Evolutionary conservation across 2,113 vertebrate species (phyloP), one percentile per base, ranked within the genome.

Genomic region (Bothrops jararaca): DNA sequence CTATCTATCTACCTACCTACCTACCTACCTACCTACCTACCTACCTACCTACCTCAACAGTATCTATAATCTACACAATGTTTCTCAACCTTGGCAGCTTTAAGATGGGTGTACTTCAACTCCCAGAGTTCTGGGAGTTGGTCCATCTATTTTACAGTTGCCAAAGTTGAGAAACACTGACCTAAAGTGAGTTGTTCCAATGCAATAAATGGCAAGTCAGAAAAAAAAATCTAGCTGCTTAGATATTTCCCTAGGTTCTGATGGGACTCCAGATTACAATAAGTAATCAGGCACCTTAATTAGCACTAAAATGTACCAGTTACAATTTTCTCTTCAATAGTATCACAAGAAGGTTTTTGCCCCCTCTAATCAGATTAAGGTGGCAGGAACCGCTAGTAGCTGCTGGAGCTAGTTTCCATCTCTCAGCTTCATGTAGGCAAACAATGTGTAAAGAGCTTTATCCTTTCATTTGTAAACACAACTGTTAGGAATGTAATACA

Each of bases 251-350:
- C 45, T 45, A 56, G 58, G 45, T 18, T 86, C 87, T 48, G 42
- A 52, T 22, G 34, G 45, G 29, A 23, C 53, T 85, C 29, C 29
- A 54, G 4, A 52, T 69, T 50, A 5, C 23, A 8, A 42, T 56
- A 58, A 95, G 93, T 97, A 97, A 98, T 97, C 97, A 97, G 97
- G 94, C 96, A 95, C 96, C 96, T 86, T 88, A 26, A 48, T 74
- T 91, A 88, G 94, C 88, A 95, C 96, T 96, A 96, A 97, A 97
- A 97, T 94, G 98, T 98, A 98, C 98, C 98, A 97, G 98, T 98
- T 98, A 98, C 98, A 97, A 98, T 97, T 97, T 53, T 95, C 96
- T 94, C 95, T 97, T 97, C 97, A 96, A 97, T 97, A 97, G 97
- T 98, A 97, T 98, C 97, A 98, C 95, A 97, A 95, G 96, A 91